Evolutionary conservation across 1,140 invertebrate species (phyloP).

Genomic region (Brachionus paranguensis): DNA sequence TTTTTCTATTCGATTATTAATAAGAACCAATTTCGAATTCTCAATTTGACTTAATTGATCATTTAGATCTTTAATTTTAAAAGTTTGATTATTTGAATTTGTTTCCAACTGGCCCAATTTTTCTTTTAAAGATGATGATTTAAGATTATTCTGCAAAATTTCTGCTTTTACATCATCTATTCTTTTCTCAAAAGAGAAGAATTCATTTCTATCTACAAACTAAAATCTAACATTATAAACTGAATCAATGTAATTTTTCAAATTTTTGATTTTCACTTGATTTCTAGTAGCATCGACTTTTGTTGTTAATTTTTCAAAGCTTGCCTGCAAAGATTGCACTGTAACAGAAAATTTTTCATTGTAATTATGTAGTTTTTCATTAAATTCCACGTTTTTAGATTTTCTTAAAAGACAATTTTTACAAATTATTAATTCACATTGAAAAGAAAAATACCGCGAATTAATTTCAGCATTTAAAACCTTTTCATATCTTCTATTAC

Average conservation of each 20-base stretch:
- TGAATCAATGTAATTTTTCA: not conserved
- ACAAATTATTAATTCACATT: not conserved
- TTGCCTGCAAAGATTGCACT: not conserved
- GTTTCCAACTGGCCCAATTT: not conserved
- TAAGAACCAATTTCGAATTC: not conserved
- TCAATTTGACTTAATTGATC: not conserved
- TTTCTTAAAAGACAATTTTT: not conserved
- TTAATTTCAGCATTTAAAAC: slow-evolving; percentile 53
- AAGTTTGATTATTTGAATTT: not conserved
- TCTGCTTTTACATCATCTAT: not conserved
- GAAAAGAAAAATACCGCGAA: slow-evolving; percentile 45
- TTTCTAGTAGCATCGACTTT: not conserved
- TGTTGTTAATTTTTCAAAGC: not conserved
- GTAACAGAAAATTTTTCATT: slow-evolving; percentile 14
- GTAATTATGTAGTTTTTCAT: not conserved
- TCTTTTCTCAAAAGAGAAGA: not conserved
- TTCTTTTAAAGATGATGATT: not conserved
- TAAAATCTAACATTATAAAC: not conserved
- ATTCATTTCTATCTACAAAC: not conserved
- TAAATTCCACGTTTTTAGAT: not conserved
- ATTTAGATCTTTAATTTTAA: not conserved
- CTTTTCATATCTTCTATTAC: slow-evolving; percentile 50
- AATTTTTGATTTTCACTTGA: not conserved
- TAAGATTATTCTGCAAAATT: not conserved
- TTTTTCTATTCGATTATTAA: not conserved